Conservation (phyloP, 2,888 invertebrate species). For the Horisme vitalbata region DNA sequence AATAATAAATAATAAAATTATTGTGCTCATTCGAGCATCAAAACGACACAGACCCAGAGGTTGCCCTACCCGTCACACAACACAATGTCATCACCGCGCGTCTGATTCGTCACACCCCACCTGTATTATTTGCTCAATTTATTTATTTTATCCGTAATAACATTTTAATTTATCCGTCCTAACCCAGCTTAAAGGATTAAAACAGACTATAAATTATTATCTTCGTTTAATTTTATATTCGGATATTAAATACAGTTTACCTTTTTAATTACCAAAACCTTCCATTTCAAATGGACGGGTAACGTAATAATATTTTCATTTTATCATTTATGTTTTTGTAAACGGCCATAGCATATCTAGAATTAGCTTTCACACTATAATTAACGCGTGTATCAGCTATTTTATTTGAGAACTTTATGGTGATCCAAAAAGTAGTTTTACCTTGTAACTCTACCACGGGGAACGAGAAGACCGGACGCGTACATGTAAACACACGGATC, state of each 20-base stretch:
- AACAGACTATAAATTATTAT: conserved; percentile 50
- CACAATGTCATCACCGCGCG: conserved; percentile 41
- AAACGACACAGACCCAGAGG: neutral
- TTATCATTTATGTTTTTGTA: conserved; percentile 16
- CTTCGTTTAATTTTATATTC: conserved; percentile 41
- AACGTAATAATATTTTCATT: neutral
- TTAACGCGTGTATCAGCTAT: conserved; percentile 33
- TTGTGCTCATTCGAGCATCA: neutral
- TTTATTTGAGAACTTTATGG: conserved; percentile 36
- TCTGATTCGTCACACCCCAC: conserved; percentile 50
- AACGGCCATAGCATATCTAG: conserved; percentile 16
- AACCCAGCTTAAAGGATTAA: conserved; percentile 46
- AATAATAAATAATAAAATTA: no score
- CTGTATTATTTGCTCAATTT: conserved; percentile 50
- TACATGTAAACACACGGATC: conserved; percentile 69
- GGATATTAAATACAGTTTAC: conserved; percentile 33
- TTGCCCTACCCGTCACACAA: conserved; percentile 23
- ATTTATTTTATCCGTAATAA: conserved; percentile 43
- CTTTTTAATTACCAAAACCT: conserved; percentile 30
- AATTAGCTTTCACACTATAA: conserved; percentile 34
- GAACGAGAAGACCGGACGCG: conserved; percentile 61
- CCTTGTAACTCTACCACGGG: conserved; percentile 48
- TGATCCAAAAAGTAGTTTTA: conserved; percentile 39
- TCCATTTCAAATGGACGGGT: neutral
- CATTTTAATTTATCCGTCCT: conserved; percentile 49